phyloP scores from a whole-genome alignment of 2,888 invertebrate species.

The Cryptophagus acutangulus region DNA sequence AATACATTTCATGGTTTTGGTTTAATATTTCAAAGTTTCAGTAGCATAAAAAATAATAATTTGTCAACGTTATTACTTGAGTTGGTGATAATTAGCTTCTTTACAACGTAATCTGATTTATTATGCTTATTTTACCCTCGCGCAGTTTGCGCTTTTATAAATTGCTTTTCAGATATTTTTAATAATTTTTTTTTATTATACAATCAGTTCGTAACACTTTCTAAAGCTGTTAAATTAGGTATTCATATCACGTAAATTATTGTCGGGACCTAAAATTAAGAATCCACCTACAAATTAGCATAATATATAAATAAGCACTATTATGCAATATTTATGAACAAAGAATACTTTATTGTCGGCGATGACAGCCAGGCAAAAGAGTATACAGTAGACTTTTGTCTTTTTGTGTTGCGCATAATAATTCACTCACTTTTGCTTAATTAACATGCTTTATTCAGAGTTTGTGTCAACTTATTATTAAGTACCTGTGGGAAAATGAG shows the following conservation, averaged over 20 bases:
- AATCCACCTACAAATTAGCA: background rate
- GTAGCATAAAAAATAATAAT: too few relatives aligned
- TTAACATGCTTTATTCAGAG: background rate
- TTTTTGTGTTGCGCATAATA: slow-evolving; percentile 1
- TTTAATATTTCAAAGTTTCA: too few relatives aligned
- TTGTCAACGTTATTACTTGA: slow-evolving; percentile 3
- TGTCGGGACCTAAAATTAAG: too few relatives aligned
- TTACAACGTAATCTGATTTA: background rate
- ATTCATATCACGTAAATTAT: too few relatives aligned
- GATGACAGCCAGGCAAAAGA: background rate
- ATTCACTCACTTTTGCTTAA: slow-evolving; percentile 1
- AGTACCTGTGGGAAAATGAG: slow-evolving; percentile 1
- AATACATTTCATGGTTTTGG: too few relatives aligned
- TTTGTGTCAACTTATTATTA: slow-evolving; percentile 1
- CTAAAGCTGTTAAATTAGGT: too few relatives aligned
- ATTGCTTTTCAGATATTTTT: background rate
- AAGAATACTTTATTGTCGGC: background rate
- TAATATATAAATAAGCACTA: background rate
- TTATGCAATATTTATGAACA: background rate
- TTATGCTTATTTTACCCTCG: background rate
- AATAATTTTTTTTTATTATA: too few relatives aligned
- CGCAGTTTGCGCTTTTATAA: background rate
- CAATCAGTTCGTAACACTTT: too few relatives aligned
- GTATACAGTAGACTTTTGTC: slow-evolving; percentile 2
- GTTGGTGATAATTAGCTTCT: slow-evolving; percentile 6